Evolutionary conservation across 2,888 invertebrate genomes (phyloP), one percentile per base, ranked within the genome.

Genomic region (Pseudolycoriella hygida): DNA sequence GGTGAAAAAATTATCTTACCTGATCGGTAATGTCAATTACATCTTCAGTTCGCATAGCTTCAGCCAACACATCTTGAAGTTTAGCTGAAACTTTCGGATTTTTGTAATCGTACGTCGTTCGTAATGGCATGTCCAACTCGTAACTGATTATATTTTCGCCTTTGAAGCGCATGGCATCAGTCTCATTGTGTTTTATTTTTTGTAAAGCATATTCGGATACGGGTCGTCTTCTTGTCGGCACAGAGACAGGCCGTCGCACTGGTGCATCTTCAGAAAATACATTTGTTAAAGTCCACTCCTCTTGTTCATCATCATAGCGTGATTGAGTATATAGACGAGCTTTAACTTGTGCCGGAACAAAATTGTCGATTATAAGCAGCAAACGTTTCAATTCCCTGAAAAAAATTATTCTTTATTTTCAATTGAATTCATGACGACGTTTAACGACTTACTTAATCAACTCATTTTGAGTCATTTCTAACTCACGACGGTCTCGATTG

Each of bases 381-480:
- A 88, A 84, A 47, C 94, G 75, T 59, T 94, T 86, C 51, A 96
- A 70, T 60, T 93, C 93, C 52, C 77, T 73, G 52, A 17, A 59
- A 58, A 51, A 46, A 44, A 49, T n/a, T 50, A 47, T 38, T 17
- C 37, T n/a, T 38, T 8, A 43, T 18, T 44, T 18, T 10, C 19
- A 46, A 37, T 32, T 18, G 34, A 3, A 43, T 30, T 15, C 25
- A 34, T 15, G 39, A 25, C 15, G 41, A 12, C 25, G 20, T 19
- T 12, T 40, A 32, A 32, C 40, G 40, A 41, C 55, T 52, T 59
- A 69, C 64, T 80, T 82, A 50, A 89, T 82, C 47, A 94, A 75
- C 58, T 93, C 90, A 56, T 92, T 87, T 63, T 90, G 86, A 2
- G 83, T 80, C 64, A 83, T 82, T 66, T 96, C 94, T 51, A 89